A percentile compares a stretch with the other conserved stretches of the same genome.
Conservation (phyloP, 2,888 invertebrate species). For the Harmothoe impar region DNA sequence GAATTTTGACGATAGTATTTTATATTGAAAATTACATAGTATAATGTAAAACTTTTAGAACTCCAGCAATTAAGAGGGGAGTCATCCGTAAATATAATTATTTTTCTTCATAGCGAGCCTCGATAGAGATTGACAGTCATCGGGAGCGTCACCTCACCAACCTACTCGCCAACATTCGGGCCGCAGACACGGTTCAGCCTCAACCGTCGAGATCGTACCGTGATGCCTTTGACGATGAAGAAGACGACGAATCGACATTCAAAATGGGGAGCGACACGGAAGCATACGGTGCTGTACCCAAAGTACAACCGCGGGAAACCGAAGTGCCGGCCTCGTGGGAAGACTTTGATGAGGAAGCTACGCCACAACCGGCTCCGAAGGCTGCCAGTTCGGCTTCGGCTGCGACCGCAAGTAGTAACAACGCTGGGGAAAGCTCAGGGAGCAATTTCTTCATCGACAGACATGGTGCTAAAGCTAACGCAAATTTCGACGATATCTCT, state of each 20-base stretch:
- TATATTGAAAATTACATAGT: too few species aligned
- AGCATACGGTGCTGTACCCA: constrained; percentile 35
- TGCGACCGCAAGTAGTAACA: background rate
- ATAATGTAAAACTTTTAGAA: too few species aligned
- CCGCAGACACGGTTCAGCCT: constrained; percentile 67
- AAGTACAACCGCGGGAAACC: background rate
- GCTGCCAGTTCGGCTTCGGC: background rate
- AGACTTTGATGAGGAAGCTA: background rate
- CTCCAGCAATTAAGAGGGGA: too few species aligned
- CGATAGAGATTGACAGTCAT: constrained; percentile 73
- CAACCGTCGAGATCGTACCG: constrained; percentile 67
- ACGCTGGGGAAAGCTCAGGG: background rate
- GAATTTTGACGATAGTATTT: too few species aligned
- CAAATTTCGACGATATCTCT: background rate
- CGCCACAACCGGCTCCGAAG: background rate
- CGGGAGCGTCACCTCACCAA: constrained; percentile 74
- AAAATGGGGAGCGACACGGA: constrained; percentile 40
- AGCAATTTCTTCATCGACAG: background rate
- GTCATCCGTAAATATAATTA: too few species aligned
- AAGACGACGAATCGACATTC: constrained; percentile 30
- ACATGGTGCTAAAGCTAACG: background rate
- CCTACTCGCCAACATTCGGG: constrained; percentile 74
- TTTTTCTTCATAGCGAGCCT: constrained; percentile 72
- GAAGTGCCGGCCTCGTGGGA: constrained; percentile 49
- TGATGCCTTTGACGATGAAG: constrained; percentile 61